A percentile compares a stretch with the other conserved stretches of the same genome.
phyloP scores from a whole-genome alignment of 2,888 invertebrate species.

The Tipula lateralis region DNA sequence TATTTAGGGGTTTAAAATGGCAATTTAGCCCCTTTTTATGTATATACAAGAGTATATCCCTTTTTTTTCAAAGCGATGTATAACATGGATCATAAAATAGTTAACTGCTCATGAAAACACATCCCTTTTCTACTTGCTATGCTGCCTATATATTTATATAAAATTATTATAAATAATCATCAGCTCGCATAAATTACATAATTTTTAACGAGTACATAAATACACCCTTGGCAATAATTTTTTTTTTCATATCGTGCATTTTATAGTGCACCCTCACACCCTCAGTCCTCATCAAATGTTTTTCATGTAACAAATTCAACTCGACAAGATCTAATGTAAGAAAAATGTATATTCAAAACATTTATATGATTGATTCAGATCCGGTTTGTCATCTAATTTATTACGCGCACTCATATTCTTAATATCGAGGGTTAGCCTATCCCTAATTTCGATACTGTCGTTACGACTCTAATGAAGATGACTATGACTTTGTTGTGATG shows the following conservation, averaged over 20 bases:
- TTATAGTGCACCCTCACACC: not conserved
- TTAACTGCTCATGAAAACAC: conserved; percentile 5
- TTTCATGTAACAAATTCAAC: not conserved
- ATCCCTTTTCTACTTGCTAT: not conserved
- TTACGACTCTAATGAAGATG: not conserved
- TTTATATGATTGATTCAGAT: not conserved
- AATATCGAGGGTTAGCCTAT: not conserved
- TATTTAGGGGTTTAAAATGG: not conserved
- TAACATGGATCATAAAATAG: conserved; percentile 24
- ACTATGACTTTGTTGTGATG: not conserved
- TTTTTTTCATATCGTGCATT: not conserved
- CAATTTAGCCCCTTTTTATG: not conserved
- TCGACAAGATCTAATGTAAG: not conserved
- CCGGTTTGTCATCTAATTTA: not conserved
- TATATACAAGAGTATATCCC: not conserved
- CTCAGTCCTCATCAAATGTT: not conserved
- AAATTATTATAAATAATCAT: conserved; percentile 1
- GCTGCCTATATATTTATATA: not conserved
- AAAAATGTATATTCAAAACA: not conserved
- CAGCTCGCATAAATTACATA: conserved; percentile 19
- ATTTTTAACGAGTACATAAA: conserved; percentile 28
- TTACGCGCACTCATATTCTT: too few relatives aligned
- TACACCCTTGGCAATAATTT: conserved; percentile 26
- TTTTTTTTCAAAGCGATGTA: not conserved
- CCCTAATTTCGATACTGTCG: not conserved